These are phyloP conservation scores for Caenorhabditis sp. DNA, from an alignment of 2,888 invertebrate species.

Conservation along the genomic window DNA sequence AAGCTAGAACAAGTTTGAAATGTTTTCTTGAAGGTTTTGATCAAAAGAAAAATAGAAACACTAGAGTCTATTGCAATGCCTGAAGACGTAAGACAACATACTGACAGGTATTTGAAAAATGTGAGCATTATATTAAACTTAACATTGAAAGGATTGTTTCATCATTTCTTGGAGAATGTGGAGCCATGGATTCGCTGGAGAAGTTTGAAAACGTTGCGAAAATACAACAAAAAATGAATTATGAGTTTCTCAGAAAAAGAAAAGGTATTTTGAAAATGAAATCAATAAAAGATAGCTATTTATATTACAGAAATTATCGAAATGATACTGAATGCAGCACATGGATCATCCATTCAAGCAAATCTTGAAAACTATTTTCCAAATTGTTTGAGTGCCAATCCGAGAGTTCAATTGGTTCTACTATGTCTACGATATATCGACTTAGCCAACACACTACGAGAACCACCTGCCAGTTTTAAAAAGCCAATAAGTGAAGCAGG, in stretches of 20 bases:
- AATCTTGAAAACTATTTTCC: slow-evolving; percentile 30
- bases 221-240: slow-evolving; percentile 4
- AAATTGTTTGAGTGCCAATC: not conserved
- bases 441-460: slow-evolving; percentile 14
- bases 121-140: not conserved
- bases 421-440: slow-evolving; percentile 46
- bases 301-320: slow-evolving; percentile 31
- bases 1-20: slow-evolving; percentile 12
- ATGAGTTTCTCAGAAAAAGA: slow-evolving; percentile 16
- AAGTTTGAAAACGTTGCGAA: slow-evolving; percentile 16
- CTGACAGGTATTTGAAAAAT: slow-evolving; percentile 14
- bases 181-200: slow-evolving; percentile 35
- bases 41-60: slow-evolving; percentile 7
- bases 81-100: slow-evolving; percentile 3
- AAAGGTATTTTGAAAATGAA: slow-evolving; percentile 5
- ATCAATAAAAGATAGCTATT: not conserved
- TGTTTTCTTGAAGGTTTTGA: slow-evolving; percentile 1
- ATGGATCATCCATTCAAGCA: slow-evolving; percentile 24
- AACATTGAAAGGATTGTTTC: slow-evolving; percentile 14
- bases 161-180: slow-evolving; percentile 28
- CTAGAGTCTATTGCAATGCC: slow-evolving; percentile 25
- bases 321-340: slow-evolving; percentile 17
- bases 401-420: slow-evolving; percentile 16
- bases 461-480: slow-evolving; percentile 1
- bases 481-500: not conserved